Evolutionary conservation across 2,113 vertebrate species (phyloP).

Genomic region (Ciconia maguari): DNA sequence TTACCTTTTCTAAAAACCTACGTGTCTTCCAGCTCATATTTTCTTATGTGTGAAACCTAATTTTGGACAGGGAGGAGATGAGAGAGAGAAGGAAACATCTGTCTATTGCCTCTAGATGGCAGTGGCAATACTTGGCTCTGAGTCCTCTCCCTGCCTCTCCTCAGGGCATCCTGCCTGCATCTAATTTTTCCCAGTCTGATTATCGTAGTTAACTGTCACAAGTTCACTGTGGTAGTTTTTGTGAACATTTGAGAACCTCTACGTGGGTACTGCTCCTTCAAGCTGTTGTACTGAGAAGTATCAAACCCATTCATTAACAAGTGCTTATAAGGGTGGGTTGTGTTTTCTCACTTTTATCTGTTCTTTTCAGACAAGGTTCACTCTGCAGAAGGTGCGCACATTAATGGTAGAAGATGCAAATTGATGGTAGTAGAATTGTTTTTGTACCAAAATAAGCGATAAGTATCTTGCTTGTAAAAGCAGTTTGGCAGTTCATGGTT

Average conservation of each 20-base stretch:
- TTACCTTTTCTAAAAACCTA: background rate
- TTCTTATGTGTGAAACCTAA: background rate
- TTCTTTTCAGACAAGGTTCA: background rate
- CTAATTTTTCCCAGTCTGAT: background rate
- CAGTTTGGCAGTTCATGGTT: background rate
- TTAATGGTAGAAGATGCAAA: background rate
- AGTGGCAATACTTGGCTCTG: constrained; percentile 4
- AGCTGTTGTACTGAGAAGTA: background rate
- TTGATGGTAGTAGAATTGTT: background rate
- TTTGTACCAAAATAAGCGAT: background rate
- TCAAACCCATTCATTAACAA: background rate
- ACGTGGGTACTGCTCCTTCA: background rate
- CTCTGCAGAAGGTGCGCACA: background rate
- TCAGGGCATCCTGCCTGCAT: background rate
- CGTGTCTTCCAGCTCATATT: background rate
- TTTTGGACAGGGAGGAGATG: background rate
- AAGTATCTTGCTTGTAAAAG: background rate
- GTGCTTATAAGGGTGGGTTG: background rate
- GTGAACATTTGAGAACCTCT: background rate
- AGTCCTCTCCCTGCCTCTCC: background rate
- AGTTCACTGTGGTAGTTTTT: background rate
- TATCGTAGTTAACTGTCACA: background rate
- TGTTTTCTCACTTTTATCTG: background rate
- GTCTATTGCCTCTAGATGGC: constrained; percentile 65
- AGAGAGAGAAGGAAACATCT: background rate